These are phyloP conservation scores for Brachyptera putata DNA, from an alignment of 2,888 invertebrate genomes.

Conservation along the genomic window DNA sequence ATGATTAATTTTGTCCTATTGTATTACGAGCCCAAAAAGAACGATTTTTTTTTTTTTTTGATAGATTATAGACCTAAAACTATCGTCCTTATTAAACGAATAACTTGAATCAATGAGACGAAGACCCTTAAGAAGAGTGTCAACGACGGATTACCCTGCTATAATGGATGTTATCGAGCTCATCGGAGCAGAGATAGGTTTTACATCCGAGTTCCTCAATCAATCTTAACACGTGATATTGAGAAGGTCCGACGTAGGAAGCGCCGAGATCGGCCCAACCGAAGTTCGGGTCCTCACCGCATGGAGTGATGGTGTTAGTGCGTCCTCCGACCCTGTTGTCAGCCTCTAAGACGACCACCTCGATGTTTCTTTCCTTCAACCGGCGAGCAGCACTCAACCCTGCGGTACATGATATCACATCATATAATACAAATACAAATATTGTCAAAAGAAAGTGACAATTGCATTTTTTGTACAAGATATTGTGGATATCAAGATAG, in stretches of 20 bases:
- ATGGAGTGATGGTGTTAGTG: conserved; percentile 39
- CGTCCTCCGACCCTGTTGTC: conserved; percentile 47
- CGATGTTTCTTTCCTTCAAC: conserved; percentile 39
- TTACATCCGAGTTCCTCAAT: conserved; percentile 42
- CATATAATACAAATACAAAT: too few species aligned
- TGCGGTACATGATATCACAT: conserved; percentile 3
- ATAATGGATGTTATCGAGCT: conserved; percentile 29
- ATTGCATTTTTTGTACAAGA: too few species aligned
- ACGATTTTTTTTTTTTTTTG: too few species aligned
- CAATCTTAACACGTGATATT: conserved; percentile 42
- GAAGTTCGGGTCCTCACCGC: conserved; percentile 15
- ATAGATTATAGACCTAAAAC: too few species aligned
- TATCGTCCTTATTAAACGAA: too few species aligned
- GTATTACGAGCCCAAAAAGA: too few species aligned
- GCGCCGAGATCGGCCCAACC: conserved; percentile 43
- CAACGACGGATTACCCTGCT: conserved; percentile 33
- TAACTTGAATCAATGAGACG: too few species aligned
- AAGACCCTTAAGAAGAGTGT: too few species aligned
- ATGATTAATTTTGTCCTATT: too few species aligned
- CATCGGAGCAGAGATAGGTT: conserved; percentile 38
- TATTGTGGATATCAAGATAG: too few species aligned
- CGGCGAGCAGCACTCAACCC: conserved; percentile 42
- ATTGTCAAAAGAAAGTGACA: too few species aligned
- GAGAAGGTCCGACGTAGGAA: conserved; percentile 45
- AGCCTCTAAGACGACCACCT: conserved; percentile 44